Percentiles rank a stretch among this genome's conserved stretches.
These are phyloP conservation scores for Cebuella pygmaea DNA, from an alignment of 2,797 vertebrate genomes.

Conservation along the genomic window DNA sequence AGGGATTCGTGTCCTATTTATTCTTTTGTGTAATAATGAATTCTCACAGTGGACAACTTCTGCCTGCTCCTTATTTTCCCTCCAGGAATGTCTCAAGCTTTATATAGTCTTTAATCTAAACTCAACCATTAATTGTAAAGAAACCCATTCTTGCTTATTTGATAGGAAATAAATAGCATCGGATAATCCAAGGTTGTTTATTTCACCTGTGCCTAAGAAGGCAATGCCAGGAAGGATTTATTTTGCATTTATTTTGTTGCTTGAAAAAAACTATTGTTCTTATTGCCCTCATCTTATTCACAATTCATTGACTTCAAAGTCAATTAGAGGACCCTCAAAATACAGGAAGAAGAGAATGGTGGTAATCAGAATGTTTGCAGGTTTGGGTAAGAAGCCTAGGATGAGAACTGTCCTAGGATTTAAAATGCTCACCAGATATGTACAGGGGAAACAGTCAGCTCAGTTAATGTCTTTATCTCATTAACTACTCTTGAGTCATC, in stretches of 20 bases:
- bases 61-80: neutral
- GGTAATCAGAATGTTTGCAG: neutral
- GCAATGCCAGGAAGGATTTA: neutral
- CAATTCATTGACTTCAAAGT: neutral
- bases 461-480: neutral
- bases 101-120: slow-evolving; percentile 37
- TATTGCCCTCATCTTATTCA: neutral
- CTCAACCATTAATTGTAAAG: neutral
- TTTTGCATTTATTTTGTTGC: slow-evolving; percentile 19
- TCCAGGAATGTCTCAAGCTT: slow-evolving; percentile 18
- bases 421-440: neutral
- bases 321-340: neutral
- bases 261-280: neutral
- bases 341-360: neutral
- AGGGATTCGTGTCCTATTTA: neutral
- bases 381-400: neutral
- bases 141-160: slow-evolving; percentile 22
- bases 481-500: neutral
- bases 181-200: slow-evolving; percentile 21
- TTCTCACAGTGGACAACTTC: slow-evolving; percentile 35
- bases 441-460: neutral
- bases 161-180: slow-evolving; percentile 3
- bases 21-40: neutral
- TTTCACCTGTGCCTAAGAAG: neutral
- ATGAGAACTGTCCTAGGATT: neutral